Base-by-base conservation (phyloP, 1,140 invertebrate species). In the Drosophila varians region DNA sequence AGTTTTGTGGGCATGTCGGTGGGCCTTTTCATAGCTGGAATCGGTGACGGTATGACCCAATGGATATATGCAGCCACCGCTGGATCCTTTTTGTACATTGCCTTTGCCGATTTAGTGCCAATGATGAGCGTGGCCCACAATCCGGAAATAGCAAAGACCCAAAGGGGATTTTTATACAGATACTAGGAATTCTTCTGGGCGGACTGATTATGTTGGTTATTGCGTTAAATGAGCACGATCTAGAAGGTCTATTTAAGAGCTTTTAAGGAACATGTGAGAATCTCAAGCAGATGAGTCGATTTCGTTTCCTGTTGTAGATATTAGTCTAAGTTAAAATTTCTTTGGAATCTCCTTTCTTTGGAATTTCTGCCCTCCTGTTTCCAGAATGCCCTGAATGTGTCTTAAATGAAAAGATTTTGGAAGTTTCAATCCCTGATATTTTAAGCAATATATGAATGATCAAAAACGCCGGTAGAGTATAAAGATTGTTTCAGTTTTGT, bases 11-110 rank as follows among this genome's bases (percentile, higher is more conserved):
- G 96, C 28, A 95, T 95, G 93, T 91, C 94, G 3, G 92, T 95
- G 47, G 96, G 96, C 0, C 92, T 96, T 8, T 91, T 93, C 58
- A 90, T 96, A 3, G 96, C 95, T 7, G 95, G 95, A 72, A 91
- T 93, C 49, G 93, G 95, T 19, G 92, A 93, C 36, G 92, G 92
- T 1, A 93, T 94, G 46, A 94, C 94, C 2, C 92, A 94, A 36
- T 96, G 96, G 95, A 94, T 96, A 26, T 96, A 96, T 91, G 94
- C 95, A 2, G 93, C 93, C 4, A 95, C 96, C 1, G 96, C 95
- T n/a, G 96, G 96, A 25, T 95, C 95, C 43, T 97, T 97, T 90
- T 92, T 97, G 0, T 96, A 97, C 76, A 95, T 97, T 61, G 95
- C 95, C 36, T 92, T 97, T 43, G 95, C 95, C 6, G 95, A 96